These are phyloP conservation scores for Macrostomum lignano DNA, from an alignment of 1,140 invertebrate species.

Conservation along the genomic window DNA sequence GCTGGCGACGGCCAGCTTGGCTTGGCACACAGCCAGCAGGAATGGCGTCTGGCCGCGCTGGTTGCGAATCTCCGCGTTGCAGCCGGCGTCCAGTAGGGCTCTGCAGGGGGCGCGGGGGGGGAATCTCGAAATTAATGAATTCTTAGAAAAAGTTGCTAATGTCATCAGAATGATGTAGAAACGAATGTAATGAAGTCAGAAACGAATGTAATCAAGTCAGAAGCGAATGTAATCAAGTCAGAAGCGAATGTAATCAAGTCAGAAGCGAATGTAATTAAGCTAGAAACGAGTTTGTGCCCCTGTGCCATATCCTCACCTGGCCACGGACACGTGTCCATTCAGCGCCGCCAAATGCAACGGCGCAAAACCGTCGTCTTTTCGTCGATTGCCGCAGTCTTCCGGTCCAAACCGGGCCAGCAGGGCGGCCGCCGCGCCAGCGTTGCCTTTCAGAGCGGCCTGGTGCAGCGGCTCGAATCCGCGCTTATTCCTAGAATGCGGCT, in stretches of 20 bases:
- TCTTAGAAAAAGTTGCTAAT: slow-evolving; percentile 2
- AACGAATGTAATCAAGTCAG: no score
- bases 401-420: neutral
- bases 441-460: slow-evolving; percentile 60
- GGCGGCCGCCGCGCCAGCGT: slow-evolving; percentile 21
- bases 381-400: neutral
- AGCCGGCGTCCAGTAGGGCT: neutral
- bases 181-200: no score
- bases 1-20: slow-evolving; percentile 47
- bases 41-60: slow-evolving; percentile 54
- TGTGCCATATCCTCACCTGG: slow-evolving; percentile 14
- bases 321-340: slow-evolving; percentile 52
- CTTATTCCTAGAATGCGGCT: slow-evolving; percentile 50
- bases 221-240: no score
- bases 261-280: no score
- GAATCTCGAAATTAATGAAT: neutral
- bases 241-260: no score
- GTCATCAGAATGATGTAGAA: no score
- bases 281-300: no score
- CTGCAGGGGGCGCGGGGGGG: neutral
- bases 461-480: slow-evolving; percentile 63
- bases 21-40: slow-evolving; percentile 46
- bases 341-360: slow-evolving; percentile 51
- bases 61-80: slow-evolving; percentile 47
- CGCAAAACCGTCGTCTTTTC: slow-evolving; percentile 60